phyloP scores from a whole-genome alignment of 2,888 invertebrate genomes.

The Temnothorax ravouxi region DNA sequence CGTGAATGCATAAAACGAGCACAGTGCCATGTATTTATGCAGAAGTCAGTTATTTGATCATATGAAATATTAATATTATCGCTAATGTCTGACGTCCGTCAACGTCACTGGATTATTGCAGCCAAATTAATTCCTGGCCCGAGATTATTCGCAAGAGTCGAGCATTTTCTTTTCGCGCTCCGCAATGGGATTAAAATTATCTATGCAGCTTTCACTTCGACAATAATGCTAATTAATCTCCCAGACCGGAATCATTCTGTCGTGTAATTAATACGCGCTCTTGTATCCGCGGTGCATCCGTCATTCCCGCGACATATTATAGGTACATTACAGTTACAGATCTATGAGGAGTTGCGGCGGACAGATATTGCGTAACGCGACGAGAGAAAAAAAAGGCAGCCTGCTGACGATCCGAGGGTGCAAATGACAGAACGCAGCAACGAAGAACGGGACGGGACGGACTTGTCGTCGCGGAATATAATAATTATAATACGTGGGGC shows the following conservation, averaged over 20 bases:
- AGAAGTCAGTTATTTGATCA: slow-evolving; percentile 28
- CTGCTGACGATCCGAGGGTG: slow-evolving; percentile 41
- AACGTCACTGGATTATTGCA: slow-evolving; percentile 13
- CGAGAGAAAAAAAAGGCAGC: slow-evolving; percentile 30
- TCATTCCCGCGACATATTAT: neutral
- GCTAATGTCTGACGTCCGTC: slow-evolving; percentile 20
- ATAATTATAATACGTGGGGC: slow-evolving; percentile 61
- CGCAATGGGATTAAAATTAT: neutral
- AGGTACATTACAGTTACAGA: slow-evolving; percentile 7
- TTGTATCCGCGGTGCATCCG: neutral
- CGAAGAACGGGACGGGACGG: slow-evolving; percentile 36
- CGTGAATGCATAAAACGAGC: slow-evolving; percentile 18
- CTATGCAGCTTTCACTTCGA: neutral
- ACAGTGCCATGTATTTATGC: slow-evolving; percentile 26
- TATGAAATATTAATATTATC: slow-evolving; percentile 37
- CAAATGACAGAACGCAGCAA: slow-evolving; percentile 45
- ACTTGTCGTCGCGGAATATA: slow-evolving; percentile 35
- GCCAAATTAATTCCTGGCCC: slow-evolving; percentile 21
- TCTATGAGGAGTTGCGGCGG: slow-evolving; percentile 26
- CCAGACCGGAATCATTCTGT: neutral
- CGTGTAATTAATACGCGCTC: slow-evolving; percentile 29
- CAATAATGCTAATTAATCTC: slow-evolving; percentile 44
- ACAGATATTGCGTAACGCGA: slow-evolving; percentile 42
- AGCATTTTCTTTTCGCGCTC: neutral
- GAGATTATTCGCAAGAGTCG: slow-evolving; percentile 18